These are phyloP conservation scores for Stegostoma tigrinum DNA, from an alignment of 2,113 vertebrate species.

Conservation along the genomic window DNA sequence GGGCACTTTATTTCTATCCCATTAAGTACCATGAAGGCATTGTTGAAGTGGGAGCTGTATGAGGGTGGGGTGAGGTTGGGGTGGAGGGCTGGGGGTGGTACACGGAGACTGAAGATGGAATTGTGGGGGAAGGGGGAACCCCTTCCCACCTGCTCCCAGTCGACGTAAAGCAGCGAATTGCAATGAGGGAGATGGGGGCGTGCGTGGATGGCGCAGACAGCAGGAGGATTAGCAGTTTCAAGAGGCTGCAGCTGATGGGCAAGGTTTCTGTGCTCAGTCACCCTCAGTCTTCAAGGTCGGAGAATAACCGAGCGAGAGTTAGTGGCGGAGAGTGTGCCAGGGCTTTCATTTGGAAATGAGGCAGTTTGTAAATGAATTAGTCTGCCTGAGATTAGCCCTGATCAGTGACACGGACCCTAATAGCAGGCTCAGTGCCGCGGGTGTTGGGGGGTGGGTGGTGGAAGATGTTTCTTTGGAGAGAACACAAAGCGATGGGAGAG, in stretches of 20 bases:
- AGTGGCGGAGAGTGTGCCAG: not conserved
- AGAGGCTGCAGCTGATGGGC: not conserved
- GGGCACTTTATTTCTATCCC: not conserved
- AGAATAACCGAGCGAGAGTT: not conserved
- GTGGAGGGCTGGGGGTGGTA: not conserved
- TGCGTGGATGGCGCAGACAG: not conserved
- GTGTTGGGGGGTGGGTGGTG: not conserved
- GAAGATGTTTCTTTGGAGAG: not conserved
- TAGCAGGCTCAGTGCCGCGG: not conserved
- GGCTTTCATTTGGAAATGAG: not conserved
- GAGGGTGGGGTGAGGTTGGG: not conserved
- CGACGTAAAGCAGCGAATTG: not conserved
- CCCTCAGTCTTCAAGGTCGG: not conserved
- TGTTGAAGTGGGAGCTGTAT: not conserved
- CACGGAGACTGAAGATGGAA: no score
- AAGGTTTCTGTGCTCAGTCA: not conserved
- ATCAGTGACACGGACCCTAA: not conserved
- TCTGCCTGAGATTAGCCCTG: not conserved
- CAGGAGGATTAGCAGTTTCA: not conserved
- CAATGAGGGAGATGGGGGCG: not conserved
- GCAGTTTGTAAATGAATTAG: not conserved
- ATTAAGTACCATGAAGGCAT: not conserved
- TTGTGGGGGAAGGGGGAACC: not conserved
- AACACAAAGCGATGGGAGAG: not conserved
- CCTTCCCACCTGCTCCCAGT: not conserved